phyloP scores from a whole-genome alignment of 2,888 invertebrate genomes.

The Pterostichus madidus region DNA sequence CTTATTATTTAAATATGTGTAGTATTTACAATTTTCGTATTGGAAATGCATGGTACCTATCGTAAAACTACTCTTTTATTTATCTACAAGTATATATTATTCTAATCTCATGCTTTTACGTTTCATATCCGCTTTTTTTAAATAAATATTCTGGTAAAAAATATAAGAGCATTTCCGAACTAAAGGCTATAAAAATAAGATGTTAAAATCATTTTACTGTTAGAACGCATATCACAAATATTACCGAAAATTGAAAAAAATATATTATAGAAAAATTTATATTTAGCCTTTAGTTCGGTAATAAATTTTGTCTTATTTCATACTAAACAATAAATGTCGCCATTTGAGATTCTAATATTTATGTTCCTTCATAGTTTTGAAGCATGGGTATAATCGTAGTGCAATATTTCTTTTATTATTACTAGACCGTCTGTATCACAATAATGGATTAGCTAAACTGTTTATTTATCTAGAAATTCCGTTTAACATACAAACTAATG shows the following conservation, averaged over 20 bases:
- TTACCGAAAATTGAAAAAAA: not conserved
- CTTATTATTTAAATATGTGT: constrained; percentile 59
- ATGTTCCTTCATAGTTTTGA: too few relatives aligned
- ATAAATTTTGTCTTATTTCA: not conserved
- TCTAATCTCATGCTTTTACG: too few relatives aligned
- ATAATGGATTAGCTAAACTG: constrained; percentile 5
- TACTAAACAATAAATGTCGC: not conserved
- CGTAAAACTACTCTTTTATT: too few relatives aligned
- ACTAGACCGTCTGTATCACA: not conserved
- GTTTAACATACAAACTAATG: constrained; percentile 13
- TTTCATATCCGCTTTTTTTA: too few relatives aligned
- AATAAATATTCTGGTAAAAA: not conserved
- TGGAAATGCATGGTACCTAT: constrained; percentile 45
- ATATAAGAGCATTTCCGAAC: not conserved
- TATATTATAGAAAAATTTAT: constrained; percentile 12
- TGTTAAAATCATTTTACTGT: not conserved
- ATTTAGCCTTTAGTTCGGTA: not conserved
- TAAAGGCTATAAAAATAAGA: not conserved
- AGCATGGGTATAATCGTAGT: constrained; percentile 38
- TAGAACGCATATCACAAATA: constrained; percentile 12
- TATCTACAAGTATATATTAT: too few relatives aligned
- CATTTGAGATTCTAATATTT: not conserved
- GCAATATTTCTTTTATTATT: constrained; percentile 50
- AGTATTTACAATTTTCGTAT: constrained; percentile 55
- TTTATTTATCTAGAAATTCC: not conserved